Base-by-base conservation (phyloP, 2,797 vertebrate genomes). In the Pangasius larnaudii region DNA sequence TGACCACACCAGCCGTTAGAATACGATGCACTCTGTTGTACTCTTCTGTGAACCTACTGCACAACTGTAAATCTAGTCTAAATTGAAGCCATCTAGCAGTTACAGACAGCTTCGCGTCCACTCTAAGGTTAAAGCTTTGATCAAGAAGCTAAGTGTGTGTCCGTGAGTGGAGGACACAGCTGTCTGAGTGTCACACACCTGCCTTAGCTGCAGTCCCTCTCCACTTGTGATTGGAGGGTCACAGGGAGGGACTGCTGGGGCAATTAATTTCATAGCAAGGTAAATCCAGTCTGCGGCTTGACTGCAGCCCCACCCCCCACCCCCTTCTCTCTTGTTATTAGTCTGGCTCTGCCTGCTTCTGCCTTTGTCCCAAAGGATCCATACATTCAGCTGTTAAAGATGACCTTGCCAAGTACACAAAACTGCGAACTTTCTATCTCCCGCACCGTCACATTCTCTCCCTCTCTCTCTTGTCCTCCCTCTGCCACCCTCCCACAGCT, bases 361-460 rank as follows among this genome's bases (percentile, higher is more conserved):
- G 87, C 89, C 80, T 39, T 83, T 53, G 69, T 94, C 93, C 92
- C 93, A 84, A 88, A 94, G 93, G 92, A 93, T 90, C 91, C 92
- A 94, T 93, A 91, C 91, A 90, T 90, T 90, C 89, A 84, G 87
- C 88, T 88, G 91, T 92, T 92, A 91, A 91, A 92, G 89, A 92
- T 93, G 93, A 94, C 93, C 93, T 94, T 94, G 93, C 89, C 91
- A 92, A 94, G 92, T 91, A 91, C 92, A 92, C 91, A 89, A 90
- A 91, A 91, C 89, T 88, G 84, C 90, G 86, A 93, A 93, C 92
- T 93, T 93, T 91, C 91, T 87, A 75, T 85, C 88, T 87, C 88
- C 78, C 72, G 74, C 85, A 11, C 63, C 74, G 56, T 85, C 83
- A 84, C 71, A 86, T 77, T 84, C 69, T 75, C 90, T 90, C 90